Evolutionary conservation across 2,113 vertebrate species (phyloP), one percentile per base, ranked within the genome.

Genomic region (Sander lucioperca): DNA sequence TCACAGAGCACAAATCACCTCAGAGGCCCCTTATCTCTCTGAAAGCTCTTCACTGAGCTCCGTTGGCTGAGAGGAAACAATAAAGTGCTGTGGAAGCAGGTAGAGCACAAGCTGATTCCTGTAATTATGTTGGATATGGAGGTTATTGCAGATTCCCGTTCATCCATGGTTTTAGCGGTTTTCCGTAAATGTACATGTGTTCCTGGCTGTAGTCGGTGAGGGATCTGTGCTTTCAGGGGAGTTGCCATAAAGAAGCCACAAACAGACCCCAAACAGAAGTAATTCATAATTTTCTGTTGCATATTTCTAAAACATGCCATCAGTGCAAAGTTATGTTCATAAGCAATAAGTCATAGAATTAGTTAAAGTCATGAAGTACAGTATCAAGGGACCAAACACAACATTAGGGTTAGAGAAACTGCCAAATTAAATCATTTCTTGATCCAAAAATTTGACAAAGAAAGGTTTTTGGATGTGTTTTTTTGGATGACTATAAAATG

Each of bases 51-150:
- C 1, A 39, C 69, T 77, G 27, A 73, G 71, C 59, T 45, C 50
- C 19, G 43, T 9, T 63, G 59, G 50, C 43, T 45, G 33, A 45
- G n/a, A 39, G 74, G 54, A 79, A 77, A 82, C 36, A 59, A 19
- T 54, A 69, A 83, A 86, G 71, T 86, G 59, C 83, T 66, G 72
- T 65, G 53, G 71, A 77, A 54, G 79, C 86, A 86, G 76, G 86
- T 85, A 48, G 62, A 81, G 71, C 61, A 25, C 13, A 23, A 79
- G 75, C 65, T 51, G 9, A 25, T 90, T 87, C 80, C 77, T n/a
- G 78, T 81, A 86, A 85, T 79, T 65, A 47, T 58, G 61, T 27
- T 75, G 69, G 65, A 64, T 59, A 45, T 53, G 54, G 73, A 66
- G 33, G 63, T 83, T 77, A 83, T 73, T 79, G 86, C 43, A 62